These are phyloP conservation scores for Hemitrygon akajei DNA, from an alignment of 2,797 vertebrate species.

Conservation along the genomic window DNA sequence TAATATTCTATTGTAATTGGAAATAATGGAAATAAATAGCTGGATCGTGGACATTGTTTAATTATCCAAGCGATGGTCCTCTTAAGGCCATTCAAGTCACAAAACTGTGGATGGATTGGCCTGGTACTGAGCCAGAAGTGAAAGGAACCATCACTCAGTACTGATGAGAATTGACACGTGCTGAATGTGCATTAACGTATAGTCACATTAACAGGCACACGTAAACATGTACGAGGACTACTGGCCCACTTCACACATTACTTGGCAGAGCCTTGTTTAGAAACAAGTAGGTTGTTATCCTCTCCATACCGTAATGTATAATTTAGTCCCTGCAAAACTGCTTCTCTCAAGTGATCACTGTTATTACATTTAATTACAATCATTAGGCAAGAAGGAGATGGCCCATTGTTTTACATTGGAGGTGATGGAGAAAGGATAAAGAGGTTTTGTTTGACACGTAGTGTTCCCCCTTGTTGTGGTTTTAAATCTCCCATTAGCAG, in stretches of 20 bases:
- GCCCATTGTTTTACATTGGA: neutral
- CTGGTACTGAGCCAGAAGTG: neutral
- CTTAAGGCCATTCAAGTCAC: neutral
- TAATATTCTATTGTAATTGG: too few species aligned
- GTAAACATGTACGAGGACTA: neutral
- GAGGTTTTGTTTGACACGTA: neutral
- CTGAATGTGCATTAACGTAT: neutral
- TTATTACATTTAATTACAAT: conserved; percentile 29
- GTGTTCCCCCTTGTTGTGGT: neutral
- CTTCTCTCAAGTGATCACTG: neutral
- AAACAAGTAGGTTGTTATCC: neutral
- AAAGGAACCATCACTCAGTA: neutral
- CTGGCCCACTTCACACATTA: neutral
- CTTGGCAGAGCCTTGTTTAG: conserved; percentile 13
- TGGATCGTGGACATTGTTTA: neutral
- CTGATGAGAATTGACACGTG: neutral
- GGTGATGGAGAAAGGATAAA: neutral
- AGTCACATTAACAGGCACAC: too few species aligned
- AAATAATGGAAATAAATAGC: neutral
- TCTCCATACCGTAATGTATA: neutral
- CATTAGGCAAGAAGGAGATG: neutral
- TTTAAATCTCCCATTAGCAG: conserved; percentile 1
- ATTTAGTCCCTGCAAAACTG: neutral
- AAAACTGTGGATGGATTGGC: neutral
- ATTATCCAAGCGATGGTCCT: neutral